phyloP scores from a whole-genome alignment of 2,888 invertebrate genomes.

The Lithophane ornitopus region DNA sequence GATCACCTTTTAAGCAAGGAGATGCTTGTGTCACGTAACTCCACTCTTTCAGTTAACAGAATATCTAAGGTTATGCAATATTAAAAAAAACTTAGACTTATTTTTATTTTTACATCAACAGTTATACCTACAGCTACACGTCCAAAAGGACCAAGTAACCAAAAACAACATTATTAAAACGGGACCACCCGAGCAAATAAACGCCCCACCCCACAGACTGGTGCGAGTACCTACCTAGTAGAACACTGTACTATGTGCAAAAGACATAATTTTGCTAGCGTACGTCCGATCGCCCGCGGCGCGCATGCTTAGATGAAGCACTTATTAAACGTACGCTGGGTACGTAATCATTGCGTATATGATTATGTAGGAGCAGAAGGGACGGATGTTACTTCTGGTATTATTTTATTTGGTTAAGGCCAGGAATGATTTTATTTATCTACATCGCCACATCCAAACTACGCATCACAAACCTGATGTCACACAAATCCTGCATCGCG shows the following conservation, averaged over 20 bases:
- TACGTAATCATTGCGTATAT: constrained; percentile 66
- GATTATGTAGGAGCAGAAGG: constrained; percentile 62
- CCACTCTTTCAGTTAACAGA: too few relatives aligned
- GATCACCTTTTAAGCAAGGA: too few relatives aligned
- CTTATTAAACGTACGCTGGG: constrained; percentile 69
- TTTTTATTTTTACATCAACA: background rate
- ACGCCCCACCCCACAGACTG: constrained; percentile 13
- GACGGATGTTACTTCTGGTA: background rate
- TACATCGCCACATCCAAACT: too few relatives aligned
- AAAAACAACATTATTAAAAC: constrained; percentile 50
- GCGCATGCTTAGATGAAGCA: constrained; percentile 69
- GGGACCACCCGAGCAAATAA: constrained; percentile 26
- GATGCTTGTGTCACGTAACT: too few relatives aligned
- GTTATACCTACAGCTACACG: background rate
- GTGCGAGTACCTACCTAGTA: background rate
- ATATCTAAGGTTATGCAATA: too few relatives aligned
- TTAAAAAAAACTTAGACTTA: background rate
- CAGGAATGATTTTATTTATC: background rate
- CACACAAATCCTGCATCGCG: too few relatives aligned
- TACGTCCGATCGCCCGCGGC: constrained; percentile 73
- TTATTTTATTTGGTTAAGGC: background rate
- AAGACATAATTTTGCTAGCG: constrained; percentile 76
- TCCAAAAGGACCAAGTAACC: constrained; percentile 10
- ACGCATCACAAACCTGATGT: too few relatives aligned
- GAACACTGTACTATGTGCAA: constrained; percentile 65